phyloP scores from a whole-genome alignment of 2,113 vertebrate species.

The Rhea americana region DNA sequence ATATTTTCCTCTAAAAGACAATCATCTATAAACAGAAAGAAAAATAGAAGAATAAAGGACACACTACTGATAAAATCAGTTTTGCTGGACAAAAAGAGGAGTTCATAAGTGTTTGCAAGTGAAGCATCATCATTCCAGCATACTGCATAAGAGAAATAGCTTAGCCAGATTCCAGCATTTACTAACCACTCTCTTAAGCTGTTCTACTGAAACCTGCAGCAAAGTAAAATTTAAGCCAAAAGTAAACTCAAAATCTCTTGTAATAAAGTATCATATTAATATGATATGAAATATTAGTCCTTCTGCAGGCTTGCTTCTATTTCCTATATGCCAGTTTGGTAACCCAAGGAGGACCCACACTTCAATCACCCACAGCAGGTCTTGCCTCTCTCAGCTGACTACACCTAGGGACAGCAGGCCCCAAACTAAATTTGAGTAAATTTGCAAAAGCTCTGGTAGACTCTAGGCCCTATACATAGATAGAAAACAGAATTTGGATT shows the following conservation, averaged over 20 bases:
- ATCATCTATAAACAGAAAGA: background rate
- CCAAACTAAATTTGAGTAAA: background rate
- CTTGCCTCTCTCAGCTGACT: background rate
- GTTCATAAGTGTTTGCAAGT: rapidly evolving
- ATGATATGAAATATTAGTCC: background rate
- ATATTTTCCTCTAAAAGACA: background rate
- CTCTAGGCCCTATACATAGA: background rate
- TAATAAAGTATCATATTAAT: background rate
- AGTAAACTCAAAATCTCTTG: background rate
- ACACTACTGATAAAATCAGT: background rate
- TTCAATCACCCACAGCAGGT: background rate
- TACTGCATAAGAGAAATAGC: background rate
- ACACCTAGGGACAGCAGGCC: rapidly evolving
- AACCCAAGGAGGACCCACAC: background rate
- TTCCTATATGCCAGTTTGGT: background rate
- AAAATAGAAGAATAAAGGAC: background rate
- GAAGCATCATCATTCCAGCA: rapidly evolving
- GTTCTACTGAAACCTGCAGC: background rate
- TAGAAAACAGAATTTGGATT: background rate
- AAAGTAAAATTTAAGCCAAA: background rate
- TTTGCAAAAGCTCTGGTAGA: background rate
- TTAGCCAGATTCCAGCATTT: background rate
- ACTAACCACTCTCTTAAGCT: background rate
- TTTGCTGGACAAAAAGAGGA: background rate
- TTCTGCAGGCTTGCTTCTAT: background rate